Evolutionary conservation across 2,888 invertebrate genomes (phyloP), one percentile per base, ranked within the genome.

Genomic region (Troglohyphantes excavatus): DNA sequence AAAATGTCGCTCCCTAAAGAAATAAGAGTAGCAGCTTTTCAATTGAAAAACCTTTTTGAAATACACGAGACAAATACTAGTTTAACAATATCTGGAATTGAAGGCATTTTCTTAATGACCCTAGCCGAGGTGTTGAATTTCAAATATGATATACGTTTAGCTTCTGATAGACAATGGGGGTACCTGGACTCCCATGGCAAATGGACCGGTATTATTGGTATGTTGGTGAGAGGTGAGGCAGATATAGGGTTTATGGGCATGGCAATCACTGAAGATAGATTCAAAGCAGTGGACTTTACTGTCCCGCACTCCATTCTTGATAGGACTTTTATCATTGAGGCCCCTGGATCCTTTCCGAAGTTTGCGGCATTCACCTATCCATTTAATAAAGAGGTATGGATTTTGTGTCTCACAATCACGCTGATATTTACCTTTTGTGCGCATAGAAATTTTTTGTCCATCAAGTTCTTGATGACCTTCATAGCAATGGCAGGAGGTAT

Each of bases 221-320:
- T 53, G 53, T n/a, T 53, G 1, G 13, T 53, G 17, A 2, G 53
- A 7, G 53, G 46, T 11, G 84, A 84, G 9, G 84, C 65, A 2
- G 84, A 84, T n/a, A 75, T 84, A 9, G 84, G 63, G 0, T 11
- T 84, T 2, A 46, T 75, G 27, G 21, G 23, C 1, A 29, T 84
- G 19, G 17, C 63, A 5, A 53, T 84, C 2, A 84, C 84, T 5
- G 84, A 84, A n/a, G 29, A 65, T 5, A 63, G 84, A n/a, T 5
- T 6, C 2, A 13, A 33, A 0, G 75, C 5, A 3, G 46, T 61
- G 6, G 76, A 76, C 29, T 76, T 63, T 11, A 85, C 59, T 13
- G 29, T 39, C 2, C 85, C 85, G 0, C 68, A 76, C 19, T 3
- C 9, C n/a, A 1, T 23, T 13, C 13, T 59, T 2, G 65, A 65